Percentiles rank a stretch among this genome's conserved stretches.
These are phyloP conservation scores for Theropithecus gelada DNA, from an alignment of 2,113 vertebrate species.

Conservation along the genomic window DNA sequence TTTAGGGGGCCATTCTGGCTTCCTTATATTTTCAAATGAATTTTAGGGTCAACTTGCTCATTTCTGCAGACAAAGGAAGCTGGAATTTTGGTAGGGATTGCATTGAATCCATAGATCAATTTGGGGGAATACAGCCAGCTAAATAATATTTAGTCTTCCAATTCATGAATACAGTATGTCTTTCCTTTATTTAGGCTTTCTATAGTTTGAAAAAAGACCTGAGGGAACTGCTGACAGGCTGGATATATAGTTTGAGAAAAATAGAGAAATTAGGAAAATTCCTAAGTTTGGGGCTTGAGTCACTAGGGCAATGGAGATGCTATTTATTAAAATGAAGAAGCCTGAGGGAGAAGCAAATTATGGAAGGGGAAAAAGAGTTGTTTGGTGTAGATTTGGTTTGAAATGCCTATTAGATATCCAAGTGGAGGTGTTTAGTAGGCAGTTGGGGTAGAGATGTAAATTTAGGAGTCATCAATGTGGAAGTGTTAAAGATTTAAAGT, in stretches of 20 bases:
- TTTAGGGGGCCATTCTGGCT: not conserved
- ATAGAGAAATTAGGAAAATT: not conserved
- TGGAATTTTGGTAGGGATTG: not conserved
- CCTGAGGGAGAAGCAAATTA: not conserved
- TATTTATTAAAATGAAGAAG: conserved; percentile 10
- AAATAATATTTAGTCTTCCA: not conserved
- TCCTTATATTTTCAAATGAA: not conserved
- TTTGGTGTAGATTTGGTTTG: not conserved
- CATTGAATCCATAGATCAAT: not conserved
- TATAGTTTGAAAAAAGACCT: conserved; percentile 17
- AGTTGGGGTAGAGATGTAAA: not conserved
- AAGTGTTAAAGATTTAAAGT: not conserved
- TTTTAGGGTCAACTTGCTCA: not conserved
- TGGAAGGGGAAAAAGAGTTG: not conserved
- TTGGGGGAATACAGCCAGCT: not conserved
- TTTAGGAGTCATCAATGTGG: not conserved
- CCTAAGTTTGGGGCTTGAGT: not conserved
- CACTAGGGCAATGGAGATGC: not conserved
- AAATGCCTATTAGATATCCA: not conserved
- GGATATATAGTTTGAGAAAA: not conserved
- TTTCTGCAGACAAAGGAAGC: not conserved
- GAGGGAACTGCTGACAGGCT: not conserved
- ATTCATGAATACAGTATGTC: not conserved
- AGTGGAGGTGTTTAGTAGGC: not conserved
- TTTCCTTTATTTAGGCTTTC: not conserved